A percentile compares a stretch with the other conserved stretches of the same genome.
Evolutionary conservation across 2,113 vertebrate species (phyloP).

Genomic region (Phoenicopterus ruber): DNA sequence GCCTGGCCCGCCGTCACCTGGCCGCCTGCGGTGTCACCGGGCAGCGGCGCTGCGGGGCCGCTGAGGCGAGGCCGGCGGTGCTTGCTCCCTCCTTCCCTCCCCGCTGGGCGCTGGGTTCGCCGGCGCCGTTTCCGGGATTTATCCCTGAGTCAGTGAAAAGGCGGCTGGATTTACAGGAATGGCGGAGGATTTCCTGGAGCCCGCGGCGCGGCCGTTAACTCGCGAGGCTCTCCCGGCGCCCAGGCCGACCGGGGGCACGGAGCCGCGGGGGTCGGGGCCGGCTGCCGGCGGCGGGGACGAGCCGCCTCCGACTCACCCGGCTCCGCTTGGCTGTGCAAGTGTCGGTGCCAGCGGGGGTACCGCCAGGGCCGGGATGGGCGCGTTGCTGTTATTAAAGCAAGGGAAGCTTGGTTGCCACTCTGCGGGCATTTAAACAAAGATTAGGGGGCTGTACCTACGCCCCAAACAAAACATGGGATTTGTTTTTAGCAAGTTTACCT

Average conservation of each 20-base stretch:
- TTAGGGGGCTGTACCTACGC: not conserved
- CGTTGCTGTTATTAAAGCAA: not conserved
- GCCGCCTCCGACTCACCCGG: not conserved
- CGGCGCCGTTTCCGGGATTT: not conserved
- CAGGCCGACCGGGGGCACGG: not conserved
- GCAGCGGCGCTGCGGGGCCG: not conserved
- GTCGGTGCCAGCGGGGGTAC: too few relatives aligned
- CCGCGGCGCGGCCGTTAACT: not conserved
- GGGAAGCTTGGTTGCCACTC: not conserved
- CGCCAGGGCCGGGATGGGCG: not conserved
- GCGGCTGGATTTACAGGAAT: not conserved
- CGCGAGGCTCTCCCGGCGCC: not conserved
- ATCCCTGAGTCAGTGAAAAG: not conserved
- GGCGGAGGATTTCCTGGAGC: not conserved
- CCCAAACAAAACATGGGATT: not conserved
- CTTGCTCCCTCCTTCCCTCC: not conserved
- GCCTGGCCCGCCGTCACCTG: not conserved
- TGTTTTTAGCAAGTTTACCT: not conserved
- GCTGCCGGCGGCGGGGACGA: too few relatives aligned
- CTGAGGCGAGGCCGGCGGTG: not conserved
- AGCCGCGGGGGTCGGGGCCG: not conserved
- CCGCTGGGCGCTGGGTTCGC: not conserved
- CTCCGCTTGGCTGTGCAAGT: not conserved
- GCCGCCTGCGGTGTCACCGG: not conserved
- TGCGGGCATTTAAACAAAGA: not conserved